Base-by-base conservation (phyloP, 1,140 invertebrate genomes). In the Sitodiplosis mosellana region DNA sequence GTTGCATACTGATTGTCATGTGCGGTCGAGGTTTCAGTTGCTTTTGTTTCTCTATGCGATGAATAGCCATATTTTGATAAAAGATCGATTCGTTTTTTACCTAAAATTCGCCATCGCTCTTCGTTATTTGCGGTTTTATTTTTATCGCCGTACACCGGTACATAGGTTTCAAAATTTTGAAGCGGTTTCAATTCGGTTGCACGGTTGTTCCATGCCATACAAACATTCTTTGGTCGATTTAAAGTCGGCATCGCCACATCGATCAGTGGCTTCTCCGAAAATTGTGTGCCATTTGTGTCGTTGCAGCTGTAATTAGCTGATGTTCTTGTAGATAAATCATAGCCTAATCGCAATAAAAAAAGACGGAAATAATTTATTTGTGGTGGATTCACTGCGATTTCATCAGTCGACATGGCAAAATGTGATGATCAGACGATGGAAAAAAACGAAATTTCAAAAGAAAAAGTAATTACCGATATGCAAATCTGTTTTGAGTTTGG, bases 61-160 rank as follows among this genome's bases (percentile, higher is more conserved):
- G 27, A 3, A 27, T 27, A 27, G 10, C 27, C 27, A 27, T 27
- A 27, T 27, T 27, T 27, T 3, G 27, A 27, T 27, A 27, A 27
- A 27, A 27, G 27, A 27, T 27, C 27, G 27, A 27, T 27, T 27
- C 27, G 27, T 27, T 27, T 3, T 27, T 27, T 27, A 27, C 36
- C 15, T n/a, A 14, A 38, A 59, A 64, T 47, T 64, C 63, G 37
- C 61, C 61, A 48, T 64, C 61, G 45, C 63, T 61, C 37, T 50
- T 54, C 34, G 53, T 54, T 22, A 51, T 51, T 21, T 42, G 47
- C 12, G 48, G 27, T 14, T 46, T 59, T 34, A 47, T 45, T 18
- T 20, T 60, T 59, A 50, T 57, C 62, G 10, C 55, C 51, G 50
- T 64, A 64, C 11, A 64, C 61, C 0, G 61, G 61, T 19, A 55